Evolutionary conservation across 2,113 vertebrate genomes (phyloP), one percentile per base, ranked within the genome.

Genomic region (Cyanoliseus patagonus): DNA sequence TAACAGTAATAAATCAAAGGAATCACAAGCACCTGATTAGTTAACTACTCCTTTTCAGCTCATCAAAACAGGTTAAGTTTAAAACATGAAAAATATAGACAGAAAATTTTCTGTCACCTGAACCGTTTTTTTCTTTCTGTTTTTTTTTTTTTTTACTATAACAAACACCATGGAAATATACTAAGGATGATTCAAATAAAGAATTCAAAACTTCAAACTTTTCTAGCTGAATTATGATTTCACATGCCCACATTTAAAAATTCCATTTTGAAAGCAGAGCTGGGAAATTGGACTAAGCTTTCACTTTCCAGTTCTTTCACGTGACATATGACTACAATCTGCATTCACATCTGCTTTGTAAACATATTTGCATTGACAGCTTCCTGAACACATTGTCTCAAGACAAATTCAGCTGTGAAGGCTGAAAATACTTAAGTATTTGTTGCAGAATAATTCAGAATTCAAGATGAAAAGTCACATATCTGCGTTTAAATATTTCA

Each of bases 1-100:
- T 57, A 86, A 63, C 64, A 51, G 67, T 23, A 55, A 55, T 79
- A 96, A 96, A 97, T 97, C 97, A 98, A 97, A 97, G 92, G 86
- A 72, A 92, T 92, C 92, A 81, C 57, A 93, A 70, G 49, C 8
- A 5, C 76, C 87, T 93, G 94, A 97, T 95, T 80, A 88, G 64
- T 94, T 94, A 97, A 95, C 89, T 68, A 77, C 75, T 90, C 64
- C 80, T 95, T 96, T 96, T 95, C 95, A 97, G 90, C 91, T 92
- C 63, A 83, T 83, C 81, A 95, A 67, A 95, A 95, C 89, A 94
- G 81, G 92, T 92, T 94, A 94, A 83, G 90, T 88, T 95, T 73
- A 76, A 86, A 95, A 78, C 77, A 90, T 82, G 90, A 97, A 97
- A 97, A 97, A 93, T 20, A 86, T 41, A 47, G 44, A 83, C 68